Conservation (phyloP, 2,888 invertebrate species). For the Pseudoips prasinana region DNA sequence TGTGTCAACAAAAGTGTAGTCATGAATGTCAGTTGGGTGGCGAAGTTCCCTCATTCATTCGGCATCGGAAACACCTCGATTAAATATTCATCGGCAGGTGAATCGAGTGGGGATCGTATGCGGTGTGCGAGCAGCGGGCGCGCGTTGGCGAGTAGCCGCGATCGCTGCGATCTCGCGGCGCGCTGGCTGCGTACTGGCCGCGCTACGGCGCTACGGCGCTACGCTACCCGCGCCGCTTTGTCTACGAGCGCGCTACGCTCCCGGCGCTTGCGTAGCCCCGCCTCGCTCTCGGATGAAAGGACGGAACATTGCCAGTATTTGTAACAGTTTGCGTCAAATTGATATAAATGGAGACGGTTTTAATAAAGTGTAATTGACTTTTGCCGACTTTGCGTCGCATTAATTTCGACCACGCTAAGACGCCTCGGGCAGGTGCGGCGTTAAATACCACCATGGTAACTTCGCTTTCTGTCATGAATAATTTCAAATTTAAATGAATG, state of each 20-base stretch:
- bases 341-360: conserved; percentile 82
- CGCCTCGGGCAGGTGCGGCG: conserved; percentile 77
- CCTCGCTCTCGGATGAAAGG: conserved; percentile 75
- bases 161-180: conserved; percentile 41
- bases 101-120: conserved; percentile 51
- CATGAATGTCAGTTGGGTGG: conserved; percentile 56
- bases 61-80: conserved; percentile 61
- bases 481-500: conserved; percentile 76
- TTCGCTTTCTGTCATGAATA: conserved; percentile 72
- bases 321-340: conserved; percentile 82
- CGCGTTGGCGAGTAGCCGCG: conserved; percentile 49
- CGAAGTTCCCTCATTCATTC: conserved; percentile 66
- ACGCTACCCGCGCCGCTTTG: conserved; percentile 56
- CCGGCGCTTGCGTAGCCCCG: conserved; percentile 79
- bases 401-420: conserved; percentile 80
- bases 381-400: conserved; percentile 80
- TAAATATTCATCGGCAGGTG: conserved; percentile 72
- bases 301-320: conserved; percentile 81
- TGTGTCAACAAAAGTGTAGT: conserved; percentile 55
- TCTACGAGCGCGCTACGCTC: conserved; percentile 49
- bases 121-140: conserved; percentile 37
- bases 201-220: conserved; percentile 57
- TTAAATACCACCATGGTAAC: conserved; percentile 71
- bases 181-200: conserved; percentile 50
- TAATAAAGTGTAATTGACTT: conserved; percentile 83